Evolutionary conservation across 2,797 vertebrate species (phyloP), one percentile per base, ranked within the genome.

Genomic region (Falco naumanni): DNA sequence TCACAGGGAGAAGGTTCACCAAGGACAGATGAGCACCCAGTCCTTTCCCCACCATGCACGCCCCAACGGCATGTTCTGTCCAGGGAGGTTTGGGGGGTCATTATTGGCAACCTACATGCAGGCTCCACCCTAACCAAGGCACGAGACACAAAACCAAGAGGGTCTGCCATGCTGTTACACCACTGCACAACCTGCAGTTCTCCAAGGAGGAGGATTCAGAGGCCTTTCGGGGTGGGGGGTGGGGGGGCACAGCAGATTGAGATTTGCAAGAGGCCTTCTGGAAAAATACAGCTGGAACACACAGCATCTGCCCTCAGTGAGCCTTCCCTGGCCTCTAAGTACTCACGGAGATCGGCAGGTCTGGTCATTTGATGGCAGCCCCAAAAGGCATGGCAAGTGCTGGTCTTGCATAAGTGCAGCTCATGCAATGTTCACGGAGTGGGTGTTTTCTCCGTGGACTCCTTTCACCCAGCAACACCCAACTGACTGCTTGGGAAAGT

Each of bases 81-180:
- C 16, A n/a, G 72, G 12, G 17, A 76, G 48, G 29, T 56, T 5
- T 76, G 48, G 13, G 34, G n/a, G 72, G 47, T 60, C 72, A 34
- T 64, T 78, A 17, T 2, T 70, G 41, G 15, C 51, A 80, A 18
- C 25, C 56, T 60, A 14, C 3, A 2, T 5, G 21, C 0, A 1
- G 16, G 25, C 34, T 90, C 47, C n/a, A 89, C 16, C 45, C 56
- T 63, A 84, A 72, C 20, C 41, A 82, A 65, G 34, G 56, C 64
- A 80, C 0, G 0, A 63, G 56, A 77, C 29, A 43, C 54, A 53
- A 87, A 84, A 4, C n/a, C 31, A 43, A 39, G 63, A 16, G 13
- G 26, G 47, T 54, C n/a, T 61, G 54, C 50, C 0, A 0, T 74
- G 34, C 15, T 0, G 0, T 59, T 77, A 59, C 1, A 64, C 14